Base-by-base conservation (phyloP, 2,888 invertebrate genomes). In the Diadegma fenestrale region DNA sequence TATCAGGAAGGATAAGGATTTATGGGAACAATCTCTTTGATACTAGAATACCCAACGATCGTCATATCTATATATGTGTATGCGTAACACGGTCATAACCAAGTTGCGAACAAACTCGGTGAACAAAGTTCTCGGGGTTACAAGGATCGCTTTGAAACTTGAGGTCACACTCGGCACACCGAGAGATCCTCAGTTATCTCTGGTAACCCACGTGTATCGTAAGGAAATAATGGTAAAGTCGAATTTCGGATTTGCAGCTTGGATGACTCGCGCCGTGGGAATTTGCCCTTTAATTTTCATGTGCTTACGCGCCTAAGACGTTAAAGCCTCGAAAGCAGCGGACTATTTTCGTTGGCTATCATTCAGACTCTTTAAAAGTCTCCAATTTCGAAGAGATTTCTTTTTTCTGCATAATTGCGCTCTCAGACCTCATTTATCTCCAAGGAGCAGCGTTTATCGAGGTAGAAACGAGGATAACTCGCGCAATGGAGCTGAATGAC, bases 71-170 rank as follows among this genome's bases (percentile, higher is more conserved):
- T 58, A 66, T 68, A 81, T 58, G 22, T 43, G 54, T 71, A 48
- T 48, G 17, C 26, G 22, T 30, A 12, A 73, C 33, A 61, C 30
- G 33, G 63, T 7, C 54, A 33, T 58, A 79, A 73, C 68, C 26
- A 73, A 83, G 78, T 79, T 76, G 30, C 41, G 26, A 54, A 75
- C 17, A 69, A 68, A 75, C 45, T 17, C 61, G 45, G 30, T 51
- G 66, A 76, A 51, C 72, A 54, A 83, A 83, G 73, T 83, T 72
- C 63, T 54, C 58, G 43, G 80, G 33, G 33, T 43, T 37, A 12
- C 63, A 41, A 54, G 75, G 79, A 71, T 63, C 66, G 78, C 85
- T 85, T 79, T 82, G 85, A 85, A 82, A 85, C 85, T 76, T 54
- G 82, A 85, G 78, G 54, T 78, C 78, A 69, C 73, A 63, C 66